Conservation (phyloP, 2,113 vertebrate species). For the Poeciliopsis occidentalis region DNA sequence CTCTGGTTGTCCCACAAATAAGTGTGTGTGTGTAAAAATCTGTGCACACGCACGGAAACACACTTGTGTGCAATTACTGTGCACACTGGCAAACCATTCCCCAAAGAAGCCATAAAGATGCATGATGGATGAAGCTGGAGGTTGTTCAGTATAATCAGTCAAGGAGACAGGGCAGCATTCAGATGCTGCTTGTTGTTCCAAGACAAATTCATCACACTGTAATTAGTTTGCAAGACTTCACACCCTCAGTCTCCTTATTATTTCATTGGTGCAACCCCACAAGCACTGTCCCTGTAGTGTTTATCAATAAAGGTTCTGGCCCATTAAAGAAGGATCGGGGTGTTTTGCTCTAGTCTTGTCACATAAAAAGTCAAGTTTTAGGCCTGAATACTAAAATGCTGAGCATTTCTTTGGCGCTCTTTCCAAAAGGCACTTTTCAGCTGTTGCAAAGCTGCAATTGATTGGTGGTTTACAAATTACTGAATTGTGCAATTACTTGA, state of each 20-base stretch:
- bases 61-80: conserved; percentile 12
- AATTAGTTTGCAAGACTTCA: conserved; percentile 64
- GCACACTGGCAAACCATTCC: conserved; percentile 33
- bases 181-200: conserved; percentile 66
- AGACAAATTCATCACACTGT: conserved; percentile 67
- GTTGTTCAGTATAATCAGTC: conserved; percentile 60
- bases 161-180: conserved; percentile 62
- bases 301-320: conserved; percentile 14
- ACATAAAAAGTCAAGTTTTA: conserved; percentile 1
- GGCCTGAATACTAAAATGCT: background rate
- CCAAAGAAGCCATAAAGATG: conserved; percentile 59
- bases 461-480: background rate
- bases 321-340: conserved; percentile 22
- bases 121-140: conserved; percentile 64
- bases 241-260: conserved; percentile 41
- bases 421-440: background rate
- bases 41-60: background rate
- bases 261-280: conserved; percentile 34
- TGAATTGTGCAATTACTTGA: background rate
- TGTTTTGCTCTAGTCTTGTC: conserved; percentile 2
- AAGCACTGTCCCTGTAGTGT: conserved; percentile 12
- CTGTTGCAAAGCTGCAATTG: background rate
- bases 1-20: background rate
- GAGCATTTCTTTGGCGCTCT: background rate
- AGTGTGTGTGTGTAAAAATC: background rate